Base-by-base conservation (phyloP, 2,888 invertebrate genomes). In the Laothoe populi region DNA sequence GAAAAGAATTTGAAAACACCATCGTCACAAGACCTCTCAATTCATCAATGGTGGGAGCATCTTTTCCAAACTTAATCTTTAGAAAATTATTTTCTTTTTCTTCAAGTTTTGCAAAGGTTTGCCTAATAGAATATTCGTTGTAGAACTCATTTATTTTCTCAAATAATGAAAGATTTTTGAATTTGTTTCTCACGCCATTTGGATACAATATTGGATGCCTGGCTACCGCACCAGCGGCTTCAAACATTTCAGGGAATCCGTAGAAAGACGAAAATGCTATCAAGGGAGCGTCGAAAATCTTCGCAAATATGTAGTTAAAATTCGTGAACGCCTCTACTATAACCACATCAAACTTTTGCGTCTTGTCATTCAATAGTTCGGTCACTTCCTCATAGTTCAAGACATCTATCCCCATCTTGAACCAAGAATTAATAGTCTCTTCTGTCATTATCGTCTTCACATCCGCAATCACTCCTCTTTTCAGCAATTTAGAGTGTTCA, bases 331-430 rank as follows among this genome's bases (percentile, higher is more conserved):
- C 72, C 68, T 82, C 79, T 1, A 67, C 63, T 8, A 81, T 63
- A 2, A 81, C 63, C 5, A 82, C 62, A 67, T 82, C 80, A 58
- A 81, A 82, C n/a, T 75, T 71, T 61, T 72, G 69, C 23, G 64
- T 70, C 60, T 74, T 76, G 35, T 78, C 70, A 19, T 69, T 57
- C 1, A 79, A 64, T 0, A 80, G 24, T 21, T 68, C 10, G 1
- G 69, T 65, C 0, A 75, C 72, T 66, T 71, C 65, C 5, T 62
- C 61, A 5, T 49, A 11, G 0, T 66, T 40, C 5, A 73, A 71
- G 21, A 68, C 57, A 0, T 64, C 49, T 11, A 57, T 7, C 7
- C 61, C 23, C 8, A 69, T 8, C 24, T 35, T 4, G 0, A 64
- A 0, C 26, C 70, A 58, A 5, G 49, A 26, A 35, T 48, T 49